Evolutionary conservation across 2,113 vertebrate genomes (phyloP).

Genomic region (Stomatorhinus ivindoensis): DNA sequence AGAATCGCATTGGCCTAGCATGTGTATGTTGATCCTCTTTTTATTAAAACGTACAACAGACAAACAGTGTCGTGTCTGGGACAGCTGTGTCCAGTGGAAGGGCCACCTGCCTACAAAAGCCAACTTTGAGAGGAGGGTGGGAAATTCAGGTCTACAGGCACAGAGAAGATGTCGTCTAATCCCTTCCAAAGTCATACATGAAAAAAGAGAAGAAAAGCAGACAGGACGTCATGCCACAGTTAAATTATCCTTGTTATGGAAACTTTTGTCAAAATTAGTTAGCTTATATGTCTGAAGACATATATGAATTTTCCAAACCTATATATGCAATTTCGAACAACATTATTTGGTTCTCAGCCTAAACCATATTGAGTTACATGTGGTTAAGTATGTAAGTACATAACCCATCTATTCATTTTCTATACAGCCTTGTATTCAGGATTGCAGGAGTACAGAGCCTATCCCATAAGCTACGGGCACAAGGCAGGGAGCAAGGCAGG

Average conservation of each 20-base stretch:
- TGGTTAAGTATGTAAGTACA: background rate
- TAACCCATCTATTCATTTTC: background rate
- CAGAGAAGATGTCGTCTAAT: background rate
- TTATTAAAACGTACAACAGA: constrained; percentile 37
- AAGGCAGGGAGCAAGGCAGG: too few relatives aligned
- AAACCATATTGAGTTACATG: background rate
- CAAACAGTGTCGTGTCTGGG: constrained; percentile 1
- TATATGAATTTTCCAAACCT: background rate
- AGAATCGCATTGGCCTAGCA: constrained; percentile 1
- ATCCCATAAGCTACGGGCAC: background rate
- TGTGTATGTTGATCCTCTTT: constrained; percentile 35
- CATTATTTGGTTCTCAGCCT: background rate
- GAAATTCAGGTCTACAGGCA: background rate
- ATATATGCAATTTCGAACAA: background rate
- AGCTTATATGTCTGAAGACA: background rate
- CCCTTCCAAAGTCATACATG: background rate
- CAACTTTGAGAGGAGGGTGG: constrained; percentile 18
- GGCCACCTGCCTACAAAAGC: background rate
- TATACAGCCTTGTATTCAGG: background rate
- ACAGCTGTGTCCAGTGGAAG: constrained; percentile 34
- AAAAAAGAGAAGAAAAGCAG: background rate
- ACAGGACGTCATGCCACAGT: background rate
- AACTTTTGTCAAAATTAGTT: background rate
- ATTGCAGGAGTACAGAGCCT: background rate
- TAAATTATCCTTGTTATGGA: background rate